Conservation (phyloP, 1,140 invertebrate genomes). For the Pseudomyrmex flavicornis region DNA sequence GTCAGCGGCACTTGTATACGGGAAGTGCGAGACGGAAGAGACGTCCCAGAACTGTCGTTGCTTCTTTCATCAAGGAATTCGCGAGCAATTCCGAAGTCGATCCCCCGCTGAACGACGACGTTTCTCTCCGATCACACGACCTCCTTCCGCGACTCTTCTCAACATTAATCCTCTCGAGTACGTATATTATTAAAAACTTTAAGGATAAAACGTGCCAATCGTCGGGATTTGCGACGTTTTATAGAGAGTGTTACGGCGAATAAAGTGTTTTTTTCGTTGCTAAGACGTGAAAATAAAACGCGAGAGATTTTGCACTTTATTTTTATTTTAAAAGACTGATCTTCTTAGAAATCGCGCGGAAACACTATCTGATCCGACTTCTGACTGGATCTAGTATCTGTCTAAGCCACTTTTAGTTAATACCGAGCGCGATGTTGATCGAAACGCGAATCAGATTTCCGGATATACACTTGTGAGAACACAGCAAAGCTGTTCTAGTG, state of each 20-base stretch:
- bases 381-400: background rate
- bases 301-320: too few relatives aligned
- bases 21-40: constrained; percentile 36
- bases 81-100: constrained; percentile 37
- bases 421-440: background rate
- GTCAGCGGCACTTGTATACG: constrained; percentile 10
- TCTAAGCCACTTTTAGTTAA: constrained; percentile 5
- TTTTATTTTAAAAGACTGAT: constrained; percentile 1
- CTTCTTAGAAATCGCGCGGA: background rate
- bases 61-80: constrained; percentile 37
- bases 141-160: background rate
- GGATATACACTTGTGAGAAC: background rate
- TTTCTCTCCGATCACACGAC: background rate
- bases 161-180: background rate
- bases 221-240: background rate
- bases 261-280: background rate
- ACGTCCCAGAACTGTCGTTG: constrained; percentile 35
- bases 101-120: background rate
- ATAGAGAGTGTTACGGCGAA: background rate
- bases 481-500: constrained; percentile 9
- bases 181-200: background rate
- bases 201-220: background rate
- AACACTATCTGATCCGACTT: constrained; percentile 6
- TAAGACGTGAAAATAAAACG: background rate
- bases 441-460: constrained; percentile 28